phyloP scores from a whole-genome alignment of 2,113 vertebrate genomes.

The Zosterops hypoxanthus region DNA sequence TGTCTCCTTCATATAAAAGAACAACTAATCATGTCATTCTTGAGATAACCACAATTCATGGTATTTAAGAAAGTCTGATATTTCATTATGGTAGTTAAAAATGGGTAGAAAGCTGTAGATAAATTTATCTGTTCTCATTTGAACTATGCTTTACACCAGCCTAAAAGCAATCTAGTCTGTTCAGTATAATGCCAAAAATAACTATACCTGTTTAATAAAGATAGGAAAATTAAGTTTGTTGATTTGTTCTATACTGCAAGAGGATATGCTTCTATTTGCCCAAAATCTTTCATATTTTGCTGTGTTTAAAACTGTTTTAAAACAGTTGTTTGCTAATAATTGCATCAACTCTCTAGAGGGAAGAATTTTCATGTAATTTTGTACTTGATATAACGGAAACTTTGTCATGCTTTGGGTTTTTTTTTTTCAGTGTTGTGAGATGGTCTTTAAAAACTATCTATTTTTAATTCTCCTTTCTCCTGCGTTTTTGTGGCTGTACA shows the following conservation, averaged over 20 bases:
- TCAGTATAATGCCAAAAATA: background rate
- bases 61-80: background rate
- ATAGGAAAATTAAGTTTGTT: background rate
- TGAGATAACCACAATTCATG: background rate
- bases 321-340: background rate
- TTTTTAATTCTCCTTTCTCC: constrained; percentile 26
- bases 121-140: background rate
- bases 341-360: background rate
- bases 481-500: background rate
- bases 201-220: background rate
- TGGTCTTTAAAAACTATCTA: background rate
- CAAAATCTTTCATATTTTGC: background rate
- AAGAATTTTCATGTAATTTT: background rate
- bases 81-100: background rate
- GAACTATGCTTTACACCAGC: background rate
- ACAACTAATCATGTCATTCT: background rate
- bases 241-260: background rate
- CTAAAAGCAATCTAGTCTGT: background rate
- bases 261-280: background rate
- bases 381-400: background rate
- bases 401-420: background rate
- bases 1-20: background rate
- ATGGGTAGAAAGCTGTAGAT: background rate
- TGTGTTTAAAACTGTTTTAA: background rate
- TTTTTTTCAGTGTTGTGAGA: background rate